Evolutionary conservation across 2,888 invertebrate species (phyloP), one percentile per base, ranked within the genome.

Genomic region (Hydrotaea diabolus): DNA sequence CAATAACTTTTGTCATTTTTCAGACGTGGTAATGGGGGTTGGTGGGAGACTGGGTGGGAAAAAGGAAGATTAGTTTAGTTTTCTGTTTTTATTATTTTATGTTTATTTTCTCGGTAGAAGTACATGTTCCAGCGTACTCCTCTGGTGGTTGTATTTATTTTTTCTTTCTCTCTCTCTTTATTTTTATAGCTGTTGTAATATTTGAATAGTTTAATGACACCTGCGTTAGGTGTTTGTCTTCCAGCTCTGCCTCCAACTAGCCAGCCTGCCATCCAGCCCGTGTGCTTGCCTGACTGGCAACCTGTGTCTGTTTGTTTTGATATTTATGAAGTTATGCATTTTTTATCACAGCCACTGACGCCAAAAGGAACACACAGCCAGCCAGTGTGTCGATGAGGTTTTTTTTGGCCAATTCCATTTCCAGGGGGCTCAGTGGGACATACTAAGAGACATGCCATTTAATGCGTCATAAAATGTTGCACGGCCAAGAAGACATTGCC

Each of bases 161-260:
- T 5, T 59, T 36, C 26, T 11, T 49, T 31, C 36, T 3, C 36
- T 8, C 36, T 5, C 36, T 36, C 36, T 26, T 62, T 21, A 11
- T 1, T 46, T 69, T 77, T 75, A 43, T 62, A 21, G 23, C 46
- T 9, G 36, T 39, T 76, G 31, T 62, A 71, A 71, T 59, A 77
- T 62, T 71, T 77, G 21, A 31, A 59, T 71, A 62, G 77, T 77
- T 77, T 77, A 77, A 77, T 77, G 77, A 77, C 77, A 71, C 77
- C 77, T 71, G 71, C 64, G 46, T 23, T 69, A 46, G 21, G 43
- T 46, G 69, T 69, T 69, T 69, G 59, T 62, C n/a, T 8, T 43
- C 13, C 11, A 2, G 2, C 49, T 49, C 49, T 1, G 2, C n/a
- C 49, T n/a, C 15, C 15, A 43, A 11, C 31, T 43, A 15, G 9